Conservation (phyloP, 2,797 vertebrate species). For the Numenius phaeopus region DNA sequence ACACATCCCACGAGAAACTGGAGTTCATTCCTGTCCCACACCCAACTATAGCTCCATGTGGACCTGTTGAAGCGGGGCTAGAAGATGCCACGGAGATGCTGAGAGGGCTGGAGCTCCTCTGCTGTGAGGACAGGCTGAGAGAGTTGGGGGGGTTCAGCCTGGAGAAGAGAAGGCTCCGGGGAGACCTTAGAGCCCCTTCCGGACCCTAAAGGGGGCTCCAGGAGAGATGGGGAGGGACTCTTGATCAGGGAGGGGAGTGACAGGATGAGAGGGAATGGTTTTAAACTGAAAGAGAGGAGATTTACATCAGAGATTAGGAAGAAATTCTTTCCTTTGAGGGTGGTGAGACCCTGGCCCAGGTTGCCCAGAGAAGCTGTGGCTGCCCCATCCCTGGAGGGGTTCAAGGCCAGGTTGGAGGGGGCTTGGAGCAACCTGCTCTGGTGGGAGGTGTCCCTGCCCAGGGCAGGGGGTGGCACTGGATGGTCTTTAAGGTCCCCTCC, state of each 20-base stretch:
- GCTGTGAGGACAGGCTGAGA: not conserved
- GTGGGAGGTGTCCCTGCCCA: not conserved
- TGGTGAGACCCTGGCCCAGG: not conserved
- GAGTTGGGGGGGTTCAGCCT: not conserved
- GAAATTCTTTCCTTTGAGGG: not conserved
- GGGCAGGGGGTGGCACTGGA: not conserved
- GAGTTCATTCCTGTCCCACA: not conserved
- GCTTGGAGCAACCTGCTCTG: not conserved
- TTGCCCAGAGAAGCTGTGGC: not conserved
- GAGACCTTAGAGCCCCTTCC: not conserved
- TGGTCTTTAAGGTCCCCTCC: not conserved
- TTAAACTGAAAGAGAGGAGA: not conserved
- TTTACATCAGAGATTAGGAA: too few species aligned
- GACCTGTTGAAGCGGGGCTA: not conserved
- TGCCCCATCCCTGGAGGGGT: not conserved
- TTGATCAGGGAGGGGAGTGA: not conserved
- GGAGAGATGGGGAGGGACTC: not conserved
- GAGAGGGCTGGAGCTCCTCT: not conserved
- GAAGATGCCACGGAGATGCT: not conserved
- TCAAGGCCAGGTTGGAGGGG: not conserved
- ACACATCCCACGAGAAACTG: not conserved
- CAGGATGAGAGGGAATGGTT: not conserved
- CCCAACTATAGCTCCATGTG: fast-evolving
- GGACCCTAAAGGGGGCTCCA: not conserved
- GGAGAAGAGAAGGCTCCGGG: not conserved